Evolutionary conservation across 2,797 vertebrate genomes (phyloP), one percentile per base, ranked within the genome.

Genomic region (Cygnus olor): DNA sequence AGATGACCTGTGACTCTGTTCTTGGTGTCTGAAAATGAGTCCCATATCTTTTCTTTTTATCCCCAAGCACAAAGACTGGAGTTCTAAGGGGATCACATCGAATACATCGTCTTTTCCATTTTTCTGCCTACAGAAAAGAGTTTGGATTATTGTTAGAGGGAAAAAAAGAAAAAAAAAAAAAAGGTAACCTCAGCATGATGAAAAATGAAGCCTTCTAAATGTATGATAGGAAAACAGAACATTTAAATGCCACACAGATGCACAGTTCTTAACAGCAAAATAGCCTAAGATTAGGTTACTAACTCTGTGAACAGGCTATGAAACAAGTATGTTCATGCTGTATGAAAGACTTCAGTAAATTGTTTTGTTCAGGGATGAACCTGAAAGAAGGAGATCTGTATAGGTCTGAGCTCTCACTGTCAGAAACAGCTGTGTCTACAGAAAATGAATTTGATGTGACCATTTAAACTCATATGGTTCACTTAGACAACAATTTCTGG

Each of bases 131-230:
- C 10, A 38, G n/a, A 71, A 60, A 63, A 78, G 8, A 12, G 2
- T 84, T 71, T 36, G 30, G 3, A 44, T 56, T 88, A 25, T 25
- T 73, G 5, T 40, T 34, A 13, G 13, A 25, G 6, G 30, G 14
- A 7, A 3, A 2, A 8, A 17, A 6, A 3, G 1, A 2, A 1
- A 6, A 22, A 21, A 24, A 17, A 42, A 22, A 13, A 34, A 34
- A 45, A 25, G 2, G 8, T 82, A 83, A 74, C 30, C 4, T 10
- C 73, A 36, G 6, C 9, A 45, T 5, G 8, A 34, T 24, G 15
- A 45, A 91, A 88, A 74, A 45, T 8, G 27, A 6, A 64, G 24
- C 2, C 6, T 68, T 56, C 11, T 76, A 69, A 69, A 72, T 30
- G 10, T 21, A 24, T 14, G 2, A 2, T 66, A 44, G 22, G 30